Conservation (phyloP, 2,888 invertebrate species). For the Drosophila falleni region DNA sequence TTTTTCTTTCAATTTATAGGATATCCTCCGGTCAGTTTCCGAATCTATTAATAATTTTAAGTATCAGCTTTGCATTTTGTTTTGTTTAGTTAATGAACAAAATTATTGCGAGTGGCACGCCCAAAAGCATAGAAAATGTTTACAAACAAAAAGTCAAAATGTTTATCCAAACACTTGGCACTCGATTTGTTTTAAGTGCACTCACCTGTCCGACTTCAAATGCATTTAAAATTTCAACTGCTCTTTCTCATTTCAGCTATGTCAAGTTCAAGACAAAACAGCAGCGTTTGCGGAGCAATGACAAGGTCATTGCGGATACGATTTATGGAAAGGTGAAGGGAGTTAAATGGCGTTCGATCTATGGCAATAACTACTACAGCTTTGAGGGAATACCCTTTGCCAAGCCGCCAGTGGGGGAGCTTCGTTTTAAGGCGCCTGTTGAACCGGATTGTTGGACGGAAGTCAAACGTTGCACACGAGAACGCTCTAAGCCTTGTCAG, state of each 20-base stretch:
- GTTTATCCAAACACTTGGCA: constrained; percentile 33
- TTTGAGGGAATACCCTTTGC: constrained; percentile 85
- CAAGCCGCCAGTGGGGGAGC: constrained; percentile 83
- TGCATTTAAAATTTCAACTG: constrained; percentile 18
- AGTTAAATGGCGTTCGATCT: constrained; percentile 83
- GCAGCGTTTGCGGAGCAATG: constrained; percentile 81
- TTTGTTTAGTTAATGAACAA: constrained; percentile 12
- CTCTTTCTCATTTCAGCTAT: constrained; percentile 66
- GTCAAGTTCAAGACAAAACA: constrained; percentile 84
- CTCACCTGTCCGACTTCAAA: constrained; percentile 33
- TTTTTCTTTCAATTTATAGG: not conserved
- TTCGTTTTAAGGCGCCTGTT: constrained; percentile 85
- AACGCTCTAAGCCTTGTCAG: constrained; percentile 83
- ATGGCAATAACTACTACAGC: constrained; percentile 82
- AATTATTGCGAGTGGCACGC: constrained; percentile 8
- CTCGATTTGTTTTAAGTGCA: constrained; percentile 36
- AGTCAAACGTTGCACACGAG: constrained; percentile 84
- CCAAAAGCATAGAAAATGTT: constrained; percentile 27
- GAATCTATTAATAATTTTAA: not conserved
- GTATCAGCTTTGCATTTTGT: constrained; percentile 6
- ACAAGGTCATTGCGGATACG: constrained; percentile 83
- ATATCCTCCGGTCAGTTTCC: constrained; percentile 2
- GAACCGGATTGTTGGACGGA: constrained; percentile 85
- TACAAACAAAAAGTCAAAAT: constrained; percentile 26
- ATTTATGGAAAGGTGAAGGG: constrained; percentile 83